Evolutionary conservation across 2,888 invertebrate genomes (phyloP).

Genomic region (Eubasilissa splendida): DNA sequence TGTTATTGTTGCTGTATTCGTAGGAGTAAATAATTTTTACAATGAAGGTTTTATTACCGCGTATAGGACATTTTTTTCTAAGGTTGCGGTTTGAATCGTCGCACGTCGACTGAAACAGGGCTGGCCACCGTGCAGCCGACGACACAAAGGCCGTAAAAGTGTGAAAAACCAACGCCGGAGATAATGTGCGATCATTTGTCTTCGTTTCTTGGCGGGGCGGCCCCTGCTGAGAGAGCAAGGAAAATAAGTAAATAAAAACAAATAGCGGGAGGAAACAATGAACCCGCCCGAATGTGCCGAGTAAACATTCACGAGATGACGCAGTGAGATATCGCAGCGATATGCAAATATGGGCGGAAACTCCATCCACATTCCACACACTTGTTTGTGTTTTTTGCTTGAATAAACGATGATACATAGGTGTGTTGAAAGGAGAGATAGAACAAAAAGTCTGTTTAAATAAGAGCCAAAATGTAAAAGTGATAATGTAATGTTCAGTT

Average conservation of each 20-base stretch:
- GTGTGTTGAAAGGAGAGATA: too few species aligned
- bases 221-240: constrained; percentile 33
- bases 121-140: constrained; percentile 38
- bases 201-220: constrained; percentile 64
- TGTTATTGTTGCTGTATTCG: too few species aligned
- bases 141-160: constrained; percentile 54
- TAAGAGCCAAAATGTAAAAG: too few species aligned
- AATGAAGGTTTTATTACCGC: too few species aligned
- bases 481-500: too few species aligned
- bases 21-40: too few species aligned
- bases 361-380: too few species aligned
- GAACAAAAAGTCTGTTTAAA: too few species aligned
- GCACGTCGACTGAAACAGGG: neutral
- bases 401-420: too few species aligned
- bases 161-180: constrained; percentile 58
- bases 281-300: constrained; percentile 32
- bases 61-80: too few species aligned
- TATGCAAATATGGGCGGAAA: neutral
- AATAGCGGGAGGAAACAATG: constrained; percentile 18
- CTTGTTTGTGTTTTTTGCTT: too few species aligned
- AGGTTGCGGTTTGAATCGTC: too few species aligned
- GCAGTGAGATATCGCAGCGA: constrained; percentile 13
- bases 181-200: constrained; percentile 66
- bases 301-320: constrained; percentile 21
- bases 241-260: constrained; percentile 54